phyloP scores from a whole-genome alignment of 2,797 vertebrate genomes.

The Coregonus suidteri region DNA sequence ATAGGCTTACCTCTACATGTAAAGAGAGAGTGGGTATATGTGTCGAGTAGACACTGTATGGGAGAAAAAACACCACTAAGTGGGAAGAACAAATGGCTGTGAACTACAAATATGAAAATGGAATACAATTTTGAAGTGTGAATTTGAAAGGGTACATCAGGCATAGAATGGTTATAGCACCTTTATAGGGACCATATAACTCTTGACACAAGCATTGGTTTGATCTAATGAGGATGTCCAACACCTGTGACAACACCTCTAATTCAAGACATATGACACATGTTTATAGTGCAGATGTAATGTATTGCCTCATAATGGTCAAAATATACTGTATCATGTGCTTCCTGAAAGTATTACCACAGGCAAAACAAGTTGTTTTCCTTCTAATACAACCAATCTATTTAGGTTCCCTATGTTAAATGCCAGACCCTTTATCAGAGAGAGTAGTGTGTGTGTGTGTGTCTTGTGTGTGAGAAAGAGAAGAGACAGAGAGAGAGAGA shows the following conservation, averaged over 20 bases:
- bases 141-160: background rate
- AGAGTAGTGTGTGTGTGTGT: background rate
- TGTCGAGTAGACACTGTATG: background rate
- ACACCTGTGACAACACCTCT: too few relatives aligned
- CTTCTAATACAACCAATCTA: too few relatives aligned
- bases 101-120: background rate
- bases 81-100: background rate
- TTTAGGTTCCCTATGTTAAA: too few relatives aligned
- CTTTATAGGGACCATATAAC: too few relatives aligned
- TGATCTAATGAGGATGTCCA: too few relatives aligned
- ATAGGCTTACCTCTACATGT: background rate
- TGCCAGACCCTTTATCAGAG: too few relatives aligned
- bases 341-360: background rate
- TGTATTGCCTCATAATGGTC: background rate
- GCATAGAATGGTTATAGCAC: too few relatives aligned
- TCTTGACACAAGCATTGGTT: too few relatives aligned
- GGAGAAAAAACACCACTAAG: background rate
- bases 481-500: conserved; percentile 8
- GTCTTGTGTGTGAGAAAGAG: conserved; percentile 2
- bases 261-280: too few relatives aligned
- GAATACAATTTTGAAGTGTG: background rate
- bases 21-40: background rate
- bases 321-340: too few relatives aligned
- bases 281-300: background rate
- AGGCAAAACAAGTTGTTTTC: background rate